A percentile compares a stretch with the other conserved stretches of the same genome.
Conservation (phyloP, 2,797 vertebrate species). For the Sphenodon punctatus region DNA sequence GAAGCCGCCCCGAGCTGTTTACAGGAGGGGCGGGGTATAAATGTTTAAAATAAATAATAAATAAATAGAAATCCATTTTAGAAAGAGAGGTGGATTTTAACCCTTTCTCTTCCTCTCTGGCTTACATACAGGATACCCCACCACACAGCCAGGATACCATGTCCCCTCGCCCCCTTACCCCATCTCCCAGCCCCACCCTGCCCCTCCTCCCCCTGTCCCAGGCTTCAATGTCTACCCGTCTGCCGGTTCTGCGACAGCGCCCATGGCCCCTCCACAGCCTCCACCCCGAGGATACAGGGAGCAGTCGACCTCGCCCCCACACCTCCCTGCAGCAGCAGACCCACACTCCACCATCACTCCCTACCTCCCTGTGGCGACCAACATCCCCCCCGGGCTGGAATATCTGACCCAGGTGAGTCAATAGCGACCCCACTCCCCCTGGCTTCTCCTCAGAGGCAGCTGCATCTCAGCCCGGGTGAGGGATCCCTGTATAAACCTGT, state of each 20-base stretch:
- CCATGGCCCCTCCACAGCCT: not conserved
- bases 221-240: conserved; percentile 75
- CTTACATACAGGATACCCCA: conserved; percentile 31
- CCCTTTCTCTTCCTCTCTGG: not conserved
- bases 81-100: not conserved
- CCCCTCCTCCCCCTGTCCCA: conserved; percentile 66
- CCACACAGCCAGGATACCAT: conserved; percentile 69
- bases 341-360: not conserved
- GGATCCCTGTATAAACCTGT: no score
- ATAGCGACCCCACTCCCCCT: no score
- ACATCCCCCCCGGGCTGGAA: conserved; percentile 85
- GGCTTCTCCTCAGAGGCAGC: no score
- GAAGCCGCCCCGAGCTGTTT: no score
- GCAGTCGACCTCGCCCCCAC: not conserved
- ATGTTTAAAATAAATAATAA: no score
- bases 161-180: conserved; percentile 75
- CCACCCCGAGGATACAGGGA: conserved; percentile 1
- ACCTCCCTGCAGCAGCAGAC: not conserved
- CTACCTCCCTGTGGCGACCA: conserved; percentile 57
- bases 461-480: no score
- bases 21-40: no score
- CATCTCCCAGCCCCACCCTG: conserved; percentile 20
- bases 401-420: conserved; percentile 87
- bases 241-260: not conserved
- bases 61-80: not conserved